These are phyloP conservation scores for Sinocyclocheilus grahami DNA, from an alignment of 2,113 vertebrate genomes.

Conservation along the genomic window DNA sequence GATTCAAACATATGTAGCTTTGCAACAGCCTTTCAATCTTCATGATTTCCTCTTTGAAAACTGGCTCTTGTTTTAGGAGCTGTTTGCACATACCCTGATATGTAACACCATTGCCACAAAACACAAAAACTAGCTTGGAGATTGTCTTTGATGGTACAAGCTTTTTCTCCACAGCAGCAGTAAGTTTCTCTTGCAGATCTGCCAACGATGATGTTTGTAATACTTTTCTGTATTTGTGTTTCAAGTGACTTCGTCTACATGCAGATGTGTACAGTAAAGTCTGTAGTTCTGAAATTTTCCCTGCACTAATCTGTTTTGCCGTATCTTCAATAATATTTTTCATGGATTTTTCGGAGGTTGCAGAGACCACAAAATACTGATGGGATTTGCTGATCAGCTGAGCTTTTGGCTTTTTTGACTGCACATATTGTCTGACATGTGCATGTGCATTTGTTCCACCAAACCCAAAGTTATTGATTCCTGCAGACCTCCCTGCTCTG, in stretches of 20 bases:
- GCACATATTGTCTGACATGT: constrained; percentile 74
- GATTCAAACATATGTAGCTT: constrained; percentile 59
- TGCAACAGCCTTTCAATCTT: constrained; percentile 72
- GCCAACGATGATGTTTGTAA: constrained; percentile 73
- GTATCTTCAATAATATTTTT: constrained; percentile 71
- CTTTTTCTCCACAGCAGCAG: constrained; percentile 36
- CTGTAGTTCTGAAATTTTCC: constrained; percentile 66
- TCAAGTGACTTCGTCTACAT: constrained; percentile 82
- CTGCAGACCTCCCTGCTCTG: constrained; percentile 74
- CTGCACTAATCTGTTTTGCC: constrained; percentile 65
- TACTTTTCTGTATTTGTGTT: constrained; percentile 77
- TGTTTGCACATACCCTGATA: constrained; percentile 80
- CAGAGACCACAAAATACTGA: constrained; percentile 79
- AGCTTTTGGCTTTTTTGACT: constrained; percentile 45
- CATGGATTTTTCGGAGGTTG: constrained; percentile 79
- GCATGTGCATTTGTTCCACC: constrained; percentile 84
- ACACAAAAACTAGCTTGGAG: constrained; percentile 82
- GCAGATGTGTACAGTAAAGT: constrained; percentile 81
- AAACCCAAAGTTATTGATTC: constrained; percentile 86
- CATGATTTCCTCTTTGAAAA: constrained; percentile 79
- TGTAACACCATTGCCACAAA: constrained; percentile 82
- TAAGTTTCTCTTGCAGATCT: constrained; percentile 76
- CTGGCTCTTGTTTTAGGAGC: constrained; percentile 75
- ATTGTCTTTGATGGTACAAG: constrained; percentile 47
- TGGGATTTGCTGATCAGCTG: constrained; percentile 54